Percentiles rank a stretch among this genome's conserved stretches.
Conservation (phyloP, 1,140 invertebrate genomes). For the Hyles vespertilio region DNA sequence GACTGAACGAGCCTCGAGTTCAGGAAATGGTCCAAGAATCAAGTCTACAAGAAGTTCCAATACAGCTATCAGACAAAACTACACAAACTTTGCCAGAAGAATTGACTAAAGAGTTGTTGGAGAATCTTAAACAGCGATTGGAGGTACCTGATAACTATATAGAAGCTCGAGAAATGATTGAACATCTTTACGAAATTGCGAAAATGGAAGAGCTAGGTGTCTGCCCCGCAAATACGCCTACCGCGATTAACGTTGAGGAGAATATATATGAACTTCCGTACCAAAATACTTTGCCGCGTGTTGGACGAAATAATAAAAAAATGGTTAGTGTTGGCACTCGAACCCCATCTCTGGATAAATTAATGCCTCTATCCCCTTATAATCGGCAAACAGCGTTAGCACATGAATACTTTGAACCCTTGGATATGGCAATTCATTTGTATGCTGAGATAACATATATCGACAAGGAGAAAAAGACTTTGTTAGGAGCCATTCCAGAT, state of each 20-base stretch:
- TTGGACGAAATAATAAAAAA: conserved; percentile 59
- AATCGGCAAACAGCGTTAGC: conserved; percentile 77
- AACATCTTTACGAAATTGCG: conserved; percentile 86
- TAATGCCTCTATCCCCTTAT: conserved; percentile 70
- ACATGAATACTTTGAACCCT: conserved; percentile 84
- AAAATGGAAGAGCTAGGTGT: conserved; percentile 81
- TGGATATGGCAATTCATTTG: conserved; percentile 81
- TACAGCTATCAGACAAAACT: conserved; percentile 79
- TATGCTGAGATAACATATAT: conserved; percentile 82
- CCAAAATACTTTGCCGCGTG: conserved; percentile 61
- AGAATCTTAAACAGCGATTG: conserved; percentile 80
- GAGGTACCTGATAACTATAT: conserved; percentile 84
- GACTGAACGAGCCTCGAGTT: conserved; percentile 69
- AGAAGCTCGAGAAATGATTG: conserved; percentile 86
- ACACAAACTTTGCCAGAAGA: conserved; percentile 85
- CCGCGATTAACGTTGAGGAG: conserved; percentile 69
- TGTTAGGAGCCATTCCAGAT: conserved; percentile 59
- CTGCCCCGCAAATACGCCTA: conserved; percentile 77
- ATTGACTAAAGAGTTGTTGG: conserved; percentile 83
- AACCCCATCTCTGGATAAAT: conserved; percentile 79
- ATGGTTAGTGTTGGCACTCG: conserved; percentile 79
- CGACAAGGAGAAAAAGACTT: conserved; percentile 54
- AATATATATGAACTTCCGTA: conserved; percentile 81
- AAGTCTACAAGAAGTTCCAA: conserved; percentile 55
- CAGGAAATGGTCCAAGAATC: conserved; percentile 70